A percentile compares a stretch with the other conserved stretches of the same genome.
These are phyloP conservation scores for Labeo calbasu DNA, from an alignment of 2,797 vertebrate species.

Conservation along the genomic window DNA sequence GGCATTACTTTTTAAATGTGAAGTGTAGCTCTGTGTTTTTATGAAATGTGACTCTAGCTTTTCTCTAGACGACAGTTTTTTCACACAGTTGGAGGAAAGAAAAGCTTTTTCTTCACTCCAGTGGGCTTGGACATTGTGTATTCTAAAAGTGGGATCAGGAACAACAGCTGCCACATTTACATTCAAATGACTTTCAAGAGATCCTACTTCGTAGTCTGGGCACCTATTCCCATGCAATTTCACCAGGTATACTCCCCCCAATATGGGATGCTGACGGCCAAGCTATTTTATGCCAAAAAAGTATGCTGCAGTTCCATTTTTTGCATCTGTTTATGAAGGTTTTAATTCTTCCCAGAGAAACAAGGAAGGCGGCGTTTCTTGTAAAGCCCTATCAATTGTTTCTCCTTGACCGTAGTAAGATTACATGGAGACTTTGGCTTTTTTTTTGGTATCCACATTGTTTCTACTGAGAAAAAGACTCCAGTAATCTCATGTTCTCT, in stretches of 20 bases:
- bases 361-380: not conserved
- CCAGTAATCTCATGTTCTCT: not conserved
- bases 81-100: constrained; percentile 49
- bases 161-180: constrained; percentile 64
- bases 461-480: not conserved
- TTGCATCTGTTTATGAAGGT: constrained; percentile 28
- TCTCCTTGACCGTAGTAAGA: not conserved
- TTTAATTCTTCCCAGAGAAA: not conserved
- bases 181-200: constrained; percentile 62
- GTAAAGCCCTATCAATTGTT: not conserved
- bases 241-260: constrained; percentile 55
- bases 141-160: constrained; percentile 58
- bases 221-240: constrained; percentile 57
- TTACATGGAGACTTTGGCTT: constrained; percentile 2
- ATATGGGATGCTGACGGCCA: constrained; percentile 22
- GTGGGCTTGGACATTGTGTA: constrained; percentile 56
- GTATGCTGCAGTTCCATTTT: constrained; percentile 7
- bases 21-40: constrained; percentile 46
- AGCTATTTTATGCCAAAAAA: constrained; percentile 14
- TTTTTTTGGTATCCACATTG: not conserved
- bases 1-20: constrained; percentile 49
- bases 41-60: constrained; percentile 53
- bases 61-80: constrained; percentile 1
- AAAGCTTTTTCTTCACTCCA: constrained; percentile 56
- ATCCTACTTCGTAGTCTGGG: constrained; percentile 47